Conservation (phyloP, 2,113 vertebrate genomes). For the Oncorhynchus keta region DNA sequence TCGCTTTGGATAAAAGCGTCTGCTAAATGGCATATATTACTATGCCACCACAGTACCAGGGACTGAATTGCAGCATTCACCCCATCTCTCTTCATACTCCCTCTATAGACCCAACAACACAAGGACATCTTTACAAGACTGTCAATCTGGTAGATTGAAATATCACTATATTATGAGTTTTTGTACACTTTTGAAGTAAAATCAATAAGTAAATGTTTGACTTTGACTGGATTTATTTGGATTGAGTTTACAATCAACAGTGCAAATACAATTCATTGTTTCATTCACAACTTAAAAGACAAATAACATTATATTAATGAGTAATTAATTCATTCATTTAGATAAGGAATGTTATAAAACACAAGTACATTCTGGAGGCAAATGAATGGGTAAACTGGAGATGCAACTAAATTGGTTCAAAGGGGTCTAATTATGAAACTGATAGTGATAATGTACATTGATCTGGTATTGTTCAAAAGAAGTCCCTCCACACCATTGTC, state of each 20-base stretch:
- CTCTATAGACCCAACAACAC: no score
- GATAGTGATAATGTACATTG: neutral
- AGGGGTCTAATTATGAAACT: neutral
- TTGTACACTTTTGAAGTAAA: slow-evolving; percentile 57
- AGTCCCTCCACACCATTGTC: neutral
- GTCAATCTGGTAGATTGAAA: no score
- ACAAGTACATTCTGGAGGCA: neutral
- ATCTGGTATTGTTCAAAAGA: neutral
- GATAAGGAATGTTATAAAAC: neutral
- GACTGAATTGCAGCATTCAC: no score
- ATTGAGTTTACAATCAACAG: neutral
- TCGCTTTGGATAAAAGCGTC: no score
- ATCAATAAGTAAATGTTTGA: slow-evolving; percentile 34
- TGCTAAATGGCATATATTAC: no score
- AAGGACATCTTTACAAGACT: no score
- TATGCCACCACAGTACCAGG: no score
- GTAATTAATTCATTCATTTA: no score
- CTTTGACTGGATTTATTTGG: slow-evolving; percentile 35
- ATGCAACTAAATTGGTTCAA: neutral
- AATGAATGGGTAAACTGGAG: neutral
- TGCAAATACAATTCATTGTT: neutral
- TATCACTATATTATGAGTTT: slow-evolving; percentile 21
- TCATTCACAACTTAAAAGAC: neutral
- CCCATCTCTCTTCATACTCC: no score
- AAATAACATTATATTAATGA: neutral